Conservation (phyloP, 2,113 vertebrate genomes). For the Galeopterus variegatus region DNA sequence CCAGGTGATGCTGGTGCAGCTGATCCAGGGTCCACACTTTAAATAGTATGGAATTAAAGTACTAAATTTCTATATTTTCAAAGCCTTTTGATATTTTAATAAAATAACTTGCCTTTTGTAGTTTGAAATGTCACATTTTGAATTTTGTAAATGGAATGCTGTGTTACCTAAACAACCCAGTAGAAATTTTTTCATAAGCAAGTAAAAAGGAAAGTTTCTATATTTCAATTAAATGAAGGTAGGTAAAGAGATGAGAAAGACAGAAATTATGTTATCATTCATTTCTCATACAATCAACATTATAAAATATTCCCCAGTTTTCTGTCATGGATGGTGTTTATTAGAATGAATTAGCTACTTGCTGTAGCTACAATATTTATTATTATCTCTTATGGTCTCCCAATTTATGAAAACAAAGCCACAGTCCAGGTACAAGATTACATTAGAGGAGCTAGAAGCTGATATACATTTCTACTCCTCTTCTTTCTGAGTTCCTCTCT, state of each 20-base stretch:
- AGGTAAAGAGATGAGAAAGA: not conserved
- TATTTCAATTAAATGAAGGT: not conserved
- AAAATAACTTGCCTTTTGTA: not conserved
- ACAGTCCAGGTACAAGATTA: not conserved
- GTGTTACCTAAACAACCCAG: conserved; percentile 15
- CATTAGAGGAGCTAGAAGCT: not conserved
- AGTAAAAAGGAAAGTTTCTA: not conserved
- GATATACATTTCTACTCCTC: not conserved
- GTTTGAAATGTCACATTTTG: conserved; percentile 13
- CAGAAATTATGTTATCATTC: not conserved
- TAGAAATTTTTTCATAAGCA: not conserved
- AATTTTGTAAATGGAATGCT: not conserved
- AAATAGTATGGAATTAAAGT: not conserved
- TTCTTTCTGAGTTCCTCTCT: not conserved
- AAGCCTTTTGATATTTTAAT: conserved; percentile 32
- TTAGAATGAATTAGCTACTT: not conserved
- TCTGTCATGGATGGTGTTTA: not conserved
- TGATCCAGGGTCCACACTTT: not conserved
- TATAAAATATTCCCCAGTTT: not conserved
- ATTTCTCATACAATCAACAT: not conserved
- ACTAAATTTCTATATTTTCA: not conserved
- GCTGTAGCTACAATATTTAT: not conserved
- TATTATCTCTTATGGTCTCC: not conserved
- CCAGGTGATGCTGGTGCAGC: not conserved
- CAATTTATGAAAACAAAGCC: not conserved